These are phyloP conservation scores for Rallus crepitans DNA, from an alignment of 2,797 vertebrate species.

Conservation along the genomic window DNA sequence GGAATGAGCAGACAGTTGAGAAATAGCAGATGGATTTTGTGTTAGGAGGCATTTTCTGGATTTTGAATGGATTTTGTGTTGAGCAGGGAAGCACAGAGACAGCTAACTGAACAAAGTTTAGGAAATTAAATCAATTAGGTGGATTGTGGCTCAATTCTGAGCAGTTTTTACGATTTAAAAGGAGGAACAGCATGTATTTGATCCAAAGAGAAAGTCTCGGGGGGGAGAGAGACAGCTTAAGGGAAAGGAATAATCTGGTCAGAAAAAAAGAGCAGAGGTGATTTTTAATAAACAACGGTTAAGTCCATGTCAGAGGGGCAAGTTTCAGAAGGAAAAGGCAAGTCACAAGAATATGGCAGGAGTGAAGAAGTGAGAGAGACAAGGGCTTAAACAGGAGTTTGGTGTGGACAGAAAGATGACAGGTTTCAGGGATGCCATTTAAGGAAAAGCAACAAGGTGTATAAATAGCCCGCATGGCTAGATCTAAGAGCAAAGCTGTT, in stretches of 20 bases:
- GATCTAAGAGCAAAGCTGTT: neutral
- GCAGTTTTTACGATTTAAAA: neutral
- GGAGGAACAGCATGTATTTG: neutral
- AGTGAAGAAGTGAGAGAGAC: constrained; percentile 26
- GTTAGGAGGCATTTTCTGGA: neutral
- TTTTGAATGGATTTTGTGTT: neutral
- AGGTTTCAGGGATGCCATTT: neutral
- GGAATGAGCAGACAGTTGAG: neutral
- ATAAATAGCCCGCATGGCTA: constrained; percentile 8
- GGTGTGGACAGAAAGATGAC: constrained; percentile 16
- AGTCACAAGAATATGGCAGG: neutral
- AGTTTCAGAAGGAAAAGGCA: neutral
- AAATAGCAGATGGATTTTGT: neutral
- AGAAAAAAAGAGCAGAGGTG: neutral
- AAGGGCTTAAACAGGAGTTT: neutral
- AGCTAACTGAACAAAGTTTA: neutral
- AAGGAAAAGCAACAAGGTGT: constrained; percentile 22
- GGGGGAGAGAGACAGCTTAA: neutral
- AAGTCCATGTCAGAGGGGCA: neutral
- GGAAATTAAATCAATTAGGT: neutral
- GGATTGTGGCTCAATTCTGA: neutral
- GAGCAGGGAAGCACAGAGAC: neutral
- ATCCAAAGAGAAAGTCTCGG: neutral
- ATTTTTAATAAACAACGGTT: neutral
- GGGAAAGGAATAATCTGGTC: neutral